Percentiles rank a stretch among this genome's conserved stretches.
phyloP scores from a whole-genome alignment of 2,888 invertebrate species.

The Melinaea menophilus region DNA sequence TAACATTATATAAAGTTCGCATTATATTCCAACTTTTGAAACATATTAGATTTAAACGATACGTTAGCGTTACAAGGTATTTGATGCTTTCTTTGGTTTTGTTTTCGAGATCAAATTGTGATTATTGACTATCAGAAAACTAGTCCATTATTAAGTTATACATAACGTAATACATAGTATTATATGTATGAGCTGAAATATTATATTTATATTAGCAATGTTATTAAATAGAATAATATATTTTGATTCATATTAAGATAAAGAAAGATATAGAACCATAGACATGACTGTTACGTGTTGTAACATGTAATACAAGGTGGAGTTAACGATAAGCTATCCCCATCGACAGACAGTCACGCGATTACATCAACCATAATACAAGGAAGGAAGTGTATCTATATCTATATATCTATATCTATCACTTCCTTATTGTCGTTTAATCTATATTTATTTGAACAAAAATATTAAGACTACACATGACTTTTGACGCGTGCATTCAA shows the following conservation, averaged over 20 bases:
- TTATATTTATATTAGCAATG: no score
- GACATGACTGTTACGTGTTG: constrained; percentile 43
- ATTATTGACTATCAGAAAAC: no score
- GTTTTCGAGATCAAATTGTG: neutral
- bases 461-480: neutral
- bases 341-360: constrained; percentile 47
- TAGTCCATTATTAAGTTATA: no score
- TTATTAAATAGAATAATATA: neutral
- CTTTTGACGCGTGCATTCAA: neutral
- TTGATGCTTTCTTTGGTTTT: constrained; percentile 1
- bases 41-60: neutral
- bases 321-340: constrained; percentile 49
- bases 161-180: no score
- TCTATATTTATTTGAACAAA: neutral
- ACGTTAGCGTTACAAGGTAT: neutral
- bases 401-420: neutral
- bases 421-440: constrained; percentile 4
- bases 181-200: no score
- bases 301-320: constrained; percentile 47
- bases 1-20: no score
- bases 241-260: constrained; percentile 12
- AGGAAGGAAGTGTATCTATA: neutral
- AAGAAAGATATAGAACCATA: constrained; percentile 27
- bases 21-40: no score
- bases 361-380: constrained; percentile 17